Evolutionary conservation across 1,140 invertebrate species (phyloP).

Genomic region (Hesperophylax magnus): DNA sequence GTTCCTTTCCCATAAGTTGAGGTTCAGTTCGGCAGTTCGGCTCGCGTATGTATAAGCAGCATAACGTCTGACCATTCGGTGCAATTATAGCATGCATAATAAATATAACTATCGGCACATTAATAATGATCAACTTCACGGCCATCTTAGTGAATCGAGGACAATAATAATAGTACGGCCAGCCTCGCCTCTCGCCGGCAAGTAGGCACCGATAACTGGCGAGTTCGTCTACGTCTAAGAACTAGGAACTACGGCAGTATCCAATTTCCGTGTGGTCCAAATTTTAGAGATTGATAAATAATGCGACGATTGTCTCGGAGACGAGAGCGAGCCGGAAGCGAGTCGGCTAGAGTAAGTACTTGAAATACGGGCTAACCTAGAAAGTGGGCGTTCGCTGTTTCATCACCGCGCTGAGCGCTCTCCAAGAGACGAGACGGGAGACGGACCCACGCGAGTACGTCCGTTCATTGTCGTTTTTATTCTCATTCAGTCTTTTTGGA

Average conservation of each 20-base stretch:
- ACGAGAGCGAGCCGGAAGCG: slow-evolving; percentile 26
- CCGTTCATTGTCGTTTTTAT: neutral
- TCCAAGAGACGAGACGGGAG: neutral
- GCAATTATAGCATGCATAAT: too few relatives aligned
- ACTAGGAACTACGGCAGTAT: neutral
- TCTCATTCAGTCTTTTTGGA: too few relatives aligned
- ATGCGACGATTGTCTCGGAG: slow-evolving; percentile 18
- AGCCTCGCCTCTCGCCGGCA: neutral
- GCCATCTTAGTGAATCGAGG: slow-evolving; percentile 1
- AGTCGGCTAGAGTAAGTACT: neutral
- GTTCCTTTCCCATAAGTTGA: too few relatives aligned
- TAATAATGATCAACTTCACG: neutral
- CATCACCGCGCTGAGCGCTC: slow-evolving; percentile 5
- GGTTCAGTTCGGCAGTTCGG: too few relatives aligned
- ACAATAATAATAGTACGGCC: neutral
- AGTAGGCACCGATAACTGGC: too few relatives aligned
- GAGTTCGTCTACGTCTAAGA: neutral
- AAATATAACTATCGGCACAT: too few relatives aligned
- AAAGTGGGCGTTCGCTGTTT: slow-evolving; percentile 36
- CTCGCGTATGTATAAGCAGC: too few relatives aligned
- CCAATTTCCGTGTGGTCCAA: slow-evolving; percentile 14
- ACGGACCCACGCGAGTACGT: neutral
- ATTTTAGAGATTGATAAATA: neutral
- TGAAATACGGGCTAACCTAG: slow-evolving; percentile 16
- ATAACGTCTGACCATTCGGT: too few relatives aligned